Evolutionary conservation across 2,888 invertebrate genomes (phyloP).

Genomic region (Adela reaumurella): DNA sequence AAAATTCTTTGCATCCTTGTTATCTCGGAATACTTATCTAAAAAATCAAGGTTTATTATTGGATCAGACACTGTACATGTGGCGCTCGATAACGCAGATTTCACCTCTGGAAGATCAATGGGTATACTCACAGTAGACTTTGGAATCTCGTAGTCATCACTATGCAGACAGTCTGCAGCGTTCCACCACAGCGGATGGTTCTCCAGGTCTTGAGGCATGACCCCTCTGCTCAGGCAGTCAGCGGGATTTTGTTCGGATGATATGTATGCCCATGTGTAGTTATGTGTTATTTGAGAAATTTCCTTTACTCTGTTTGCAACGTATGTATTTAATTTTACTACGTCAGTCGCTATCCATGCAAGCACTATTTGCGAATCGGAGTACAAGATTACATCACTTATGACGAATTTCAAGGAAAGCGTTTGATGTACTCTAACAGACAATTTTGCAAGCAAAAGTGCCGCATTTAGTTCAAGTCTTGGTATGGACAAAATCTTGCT

Average conservation of each 20-base stretch:
- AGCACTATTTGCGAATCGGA: slow-evolving; percentile 14
- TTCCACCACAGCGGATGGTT: slow-evolving; percentile 9
- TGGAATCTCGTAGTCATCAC: slow-evolving; percentile 3
- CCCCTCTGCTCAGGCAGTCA: slow-evolving; percentile 9
- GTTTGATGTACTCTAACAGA: slow-evolving; percentile 5
- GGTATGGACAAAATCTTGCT: slow-evolving; percentile 8
- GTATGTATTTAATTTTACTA: slow-evolving; percentile 9
- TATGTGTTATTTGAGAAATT: slow-evolving; percentile 6
- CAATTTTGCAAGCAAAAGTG: slow-evolving; percentile 10
- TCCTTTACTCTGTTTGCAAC: slow-evolving; percentile 12
- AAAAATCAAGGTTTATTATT: no score
- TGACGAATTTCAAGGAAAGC: slow-evolving; percentile 6
- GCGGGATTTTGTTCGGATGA: slow-evolving; percentile 10
- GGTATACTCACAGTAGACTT: no score
- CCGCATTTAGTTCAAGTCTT: slow-evolving; percentile 11
- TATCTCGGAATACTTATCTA: no score
- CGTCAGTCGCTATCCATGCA: slow-evolving; percentile 11
- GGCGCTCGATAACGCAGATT: no score
- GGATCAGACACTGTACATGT: no score
- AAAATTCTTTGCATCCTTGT: no score
- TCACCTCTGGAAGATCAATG: no score
- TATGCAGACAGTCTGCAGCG: slow-evolving; percentile 8
- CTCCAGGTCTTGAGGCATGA: slow-evolving; percentile 6
- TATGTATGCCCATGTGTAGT: slow-evolving; percentile 10
- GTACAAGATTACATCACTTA: slow-evolving; percentile 7